phyloP scores from a whole-genome alignment of 2,888 invertebrate genomes.

The Dolichopus griseipennis region DNA sequence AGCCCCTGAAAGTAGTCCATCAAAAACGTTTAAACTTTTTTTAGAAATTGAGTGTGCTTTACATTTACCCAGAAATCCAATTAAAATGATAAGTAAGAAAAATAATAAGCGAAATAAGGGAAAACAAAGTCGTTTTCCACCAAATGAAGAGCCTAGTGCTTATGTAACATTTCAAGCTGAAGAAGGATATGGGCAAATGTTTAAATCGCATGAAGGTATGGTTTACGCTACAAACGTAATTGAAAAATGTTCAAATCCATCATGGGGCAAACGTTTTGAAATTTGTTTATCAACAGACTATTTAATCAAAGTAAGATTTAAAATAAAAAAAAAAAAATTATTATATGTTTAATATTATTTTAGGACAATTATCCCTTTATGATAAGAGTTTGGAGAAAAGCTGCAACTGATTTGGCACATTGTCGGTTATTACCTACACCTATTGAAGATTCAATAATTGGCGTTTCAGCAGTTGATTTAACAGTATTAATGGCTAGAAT shows the following conservation, averaged over 20 bases:
- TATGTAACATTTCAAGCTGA: conserved; percentile 53
- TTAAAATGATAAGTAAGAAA: conserved; percentile 33
- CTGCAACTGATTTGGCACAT: conserved; percentile 40
- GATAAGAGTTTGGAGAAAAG: conserved; percentile 53
- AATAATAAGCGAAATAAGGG: conserved; percentile 31
- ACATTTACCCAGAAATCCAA: conserved; percentile 46
- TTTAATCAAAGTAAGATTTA: conserved; percentile 46
- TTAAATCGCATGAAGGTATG: conserved; percentile 39
- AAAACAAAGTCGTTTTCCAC: conserved; percentile 28
- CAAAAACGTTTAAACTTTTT: conserved; percentile 34
- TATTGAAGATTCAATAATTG: conserved; percentile 51
- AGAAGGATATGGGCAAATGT: conserved; percentile 28
- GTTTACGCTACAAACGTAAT: conserved; percentile 47
- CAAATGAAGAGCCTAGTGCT: conserved; percentile 48
- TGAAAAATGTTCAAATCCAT: conserved; percentile 47
- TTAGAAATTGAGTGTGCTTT: conserved; percentile 51
- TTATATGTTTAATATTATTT: conserved; percentile 13
- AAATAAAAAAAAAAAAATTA: neutral
- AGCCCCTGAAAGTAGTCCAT: neutral
- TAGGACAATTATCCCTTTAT: conserved; percentile 51
- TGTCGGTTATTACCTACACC: conserved; percentile 42
- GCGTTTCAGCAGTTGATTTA: conserved; percentile 53
- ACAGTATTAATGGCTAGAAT: conserved; percentile 46
- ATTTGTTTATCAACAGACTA: conserved; percentile 45
- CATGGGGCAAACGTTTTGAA: conserved; percentile 50